Evolutionary conservation across 2,113 vertebrate species (phyloP).

Genomic region (Percina caprodes): DNA sequence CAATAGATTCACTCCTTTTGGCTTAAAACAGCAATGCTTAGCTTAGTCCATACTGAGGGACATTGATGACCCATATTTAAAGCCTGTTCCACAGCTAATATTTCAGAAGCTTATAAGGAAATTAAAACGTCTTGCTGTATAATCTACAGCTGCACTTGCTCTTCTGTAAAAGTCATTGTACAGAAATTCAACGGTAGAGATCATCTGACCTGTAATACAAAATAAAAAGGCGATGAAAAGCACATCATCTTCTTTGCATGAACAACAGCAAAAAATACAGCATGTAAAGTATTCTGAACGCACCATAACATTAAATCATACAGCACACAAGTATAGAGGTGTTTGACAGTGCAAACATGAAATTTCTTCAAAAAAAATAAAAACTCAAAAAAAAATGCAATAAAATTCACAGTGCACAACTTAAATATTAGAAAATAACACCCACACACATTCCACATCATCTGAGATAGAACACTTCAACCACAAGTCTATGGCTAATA

Average conservation of each 20-base stretch:
- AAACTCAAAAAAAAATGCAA: slow-evolving; percentile 60
- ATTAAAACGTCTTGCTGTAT: slow-evolving; percentile 33
- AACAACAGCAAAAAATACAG: slow-evolving; percentile 34
- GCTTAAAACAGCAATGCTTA: slow-evolving; percentile 37
- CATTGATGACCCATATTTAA: slow-evolving; percentile 19
- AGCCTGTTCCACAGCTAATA: slow-evolving; percentile 27
- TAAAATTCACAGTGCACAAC: slow-evolving; percentile 54
- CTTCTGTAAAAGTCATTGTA: slow-evolving; percentile 29
- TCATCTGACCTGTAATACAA: slow-evolving; percentile 18
- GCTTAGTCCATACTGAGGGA: slow-evolving; percentile 10
- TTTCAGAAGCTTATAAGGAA: slow-evolving; percentile 25
- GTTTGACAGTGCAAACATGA: slow-evolving; percentile 35
- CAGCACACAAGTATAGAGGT: neutral
- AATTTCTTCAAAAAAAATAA: too few relatives aligned
- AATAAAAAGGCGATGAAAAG: slow-evolving; percentile 22
- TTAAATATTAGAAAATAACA: slow-evolving; percentile 49
- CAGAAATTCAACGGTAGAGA: slow-evolving; percentile 13
- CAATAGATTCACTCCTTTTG: neutral
- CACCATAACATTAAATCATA: slow-evolving; percentile 30
- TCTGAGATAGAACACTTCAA: slow-evolving; percentile 22
- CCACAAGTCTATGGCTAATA: slow-evolving; percentile 35
- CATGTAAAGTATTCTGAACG: slow-evolving; percentile 24
- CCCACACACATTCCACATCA: neutral
- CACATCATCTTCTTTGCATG: slow-evolving; percentile 6
- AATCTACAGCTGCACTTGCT: slow-evolving; percentile 43